phyloP scores from a whole-genome alignment of 2,888 invertebrate species.

The Drosophila colorata region DNA sequence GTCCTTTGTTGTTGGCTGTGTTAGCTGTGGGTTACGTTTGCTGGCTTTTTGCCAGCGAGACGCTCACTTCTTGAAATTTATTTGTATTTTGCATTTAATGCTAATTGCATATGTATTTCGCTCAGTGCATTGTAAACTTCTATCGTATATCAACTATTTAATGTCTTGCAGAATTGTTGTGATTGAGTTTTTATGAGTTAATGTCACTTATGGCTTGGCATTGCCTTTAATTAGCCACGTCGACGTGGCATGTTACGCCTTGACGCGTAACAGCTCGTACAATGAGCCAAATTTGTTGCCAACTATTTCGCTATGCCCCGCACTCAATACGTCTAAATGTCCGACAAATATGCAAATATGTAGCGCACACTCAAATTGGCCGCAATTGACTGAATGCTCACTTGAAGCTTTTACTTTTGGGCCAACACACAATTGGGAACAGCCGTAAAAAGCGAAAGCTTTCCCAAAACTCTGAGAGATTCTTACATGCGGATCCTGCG shows the following conservation, averaged over 20 bases:
- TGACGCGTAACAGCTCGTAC: conserved; percentile 23
- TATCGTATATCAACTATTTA: background rate
- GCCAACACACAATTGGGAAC: conserved; percentile 5
- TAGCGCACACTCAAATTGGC: conserved; percentile 59
- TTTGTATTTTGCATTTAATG: conserved; percentile 47
- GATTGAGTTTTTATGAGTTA: conserved; percentile 17
- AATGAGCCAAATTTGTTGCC: conserved; percentile 35
- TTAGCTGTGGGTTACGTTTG: conserved; percentile 45
- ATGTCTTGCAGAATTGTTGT: conserved; percentile 4
- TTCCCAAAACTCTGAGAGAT: conserved; percentile 32
- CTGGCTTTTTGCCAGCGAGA: conserved; percentile 51
- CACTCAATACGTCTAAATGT: conserved; percentile 28
- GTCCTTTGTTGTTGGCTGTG: conserved; percentile 17
- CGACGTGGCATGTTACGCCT: conserved; percentile 37
- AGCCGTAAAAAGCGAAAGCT: conserved; percentile 48
- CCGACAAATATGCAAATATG: conserved; percentile 10
- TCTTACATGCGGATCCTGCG: conserved; percentile 69
- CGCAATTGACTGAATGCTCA: conserved; percentile 74
- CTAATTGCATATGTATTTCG: conserved; percentile 24
- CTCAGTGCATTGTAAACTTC: conserved; percentile 12
- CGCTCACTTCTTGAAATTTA: conserved; percentile 28
- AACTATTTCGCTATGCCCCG: conserved; percentile 33
- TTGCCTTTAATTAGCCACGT: conserved; percentile 69
- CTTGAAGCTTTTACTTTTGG: conserved; percentile 66
- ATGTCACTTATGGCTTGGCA: conserved; percentile 55